These are phyloP conservation scores for Drosophila kanapiae DNA, from an alignment of 1,140 invertebrate genomes.

Conservation along the genomic window DNA sequence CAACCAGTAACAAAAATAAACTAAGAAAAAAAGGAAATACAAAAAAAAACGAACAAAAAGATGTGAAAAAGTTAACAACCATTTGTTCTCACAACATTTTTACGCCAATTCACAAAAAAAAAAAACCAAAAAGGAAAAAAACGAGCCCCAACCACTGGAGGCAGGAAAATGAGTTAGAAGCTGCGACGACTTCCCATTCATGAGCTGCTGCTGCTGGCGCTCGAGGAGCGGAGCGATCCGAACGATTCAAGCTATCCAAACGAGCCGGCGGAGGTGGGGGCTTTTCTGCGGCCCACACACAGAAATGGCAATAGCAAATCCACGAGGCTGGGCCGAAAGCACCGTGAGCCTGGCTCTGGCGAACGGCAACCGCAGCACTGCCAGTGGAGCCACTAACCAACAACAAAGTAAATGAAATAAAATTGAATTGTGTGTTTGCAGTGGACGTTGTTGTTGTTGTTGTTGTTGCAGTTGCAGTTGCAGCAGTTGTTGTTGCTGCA, in stretches of 20 bases:
- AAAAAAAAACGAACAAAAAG: slow-evolving; percentile 31
- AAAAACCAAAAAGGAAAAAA: slow-evolving; percentile 34
- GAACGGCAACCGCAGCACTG: slow-evolving; percentile 67
- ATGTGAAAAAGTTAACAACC: slow-evolving; percentile 81
- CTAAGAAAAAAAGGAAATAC: slow-evolving; percentile 24
- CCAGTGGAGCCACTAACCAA: slow-evolving; percentile 44
- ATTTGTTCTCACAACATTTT: slow-evolving; percentile 84
- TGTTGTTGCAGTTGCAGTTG: slow-evolving; percentile 35
- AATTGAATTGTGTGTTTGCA: slow-evolving; percentile 82
- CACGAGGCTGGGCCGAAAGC: slow-evolving; percentile 39
- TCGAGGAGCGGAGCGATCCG: slow-evolving; percentile 68
- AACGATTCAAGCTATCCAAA: slow-evolving; percentile 56
- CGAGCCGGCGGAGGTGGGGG: slow-evolving; percentile 15
- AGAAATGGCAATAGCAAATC: slow-evolving; percentile 58
- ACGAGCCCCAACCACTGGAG: slow-evolving; percentile 37
- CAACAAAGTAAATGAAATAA: slow-evolving; percentile 80
- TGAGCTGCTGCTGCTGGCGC: slow-evolving; percentile 76
- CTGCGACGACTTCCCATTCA: slow-evolving; percentile 75
- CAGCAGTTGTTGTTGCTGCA: slow-evolving; percentile 21
- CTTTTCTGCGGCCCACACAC: slow-evolving; percentile 70
- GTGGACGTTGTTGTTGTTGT: slow-evolving; percentile 46
- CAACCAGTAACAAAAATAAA: slow-evolving; percentile 59
- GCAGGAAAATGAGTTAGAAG: slow-evolving; percentile 77
- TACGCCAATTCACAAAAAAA: slow-evolving; percentile 78
- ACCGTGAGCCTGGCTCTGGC: slow-evolving; percentile 53